Conservation (phyloP, 2,797 vertebrate genomes). For the Remorina albescens region DNA sequence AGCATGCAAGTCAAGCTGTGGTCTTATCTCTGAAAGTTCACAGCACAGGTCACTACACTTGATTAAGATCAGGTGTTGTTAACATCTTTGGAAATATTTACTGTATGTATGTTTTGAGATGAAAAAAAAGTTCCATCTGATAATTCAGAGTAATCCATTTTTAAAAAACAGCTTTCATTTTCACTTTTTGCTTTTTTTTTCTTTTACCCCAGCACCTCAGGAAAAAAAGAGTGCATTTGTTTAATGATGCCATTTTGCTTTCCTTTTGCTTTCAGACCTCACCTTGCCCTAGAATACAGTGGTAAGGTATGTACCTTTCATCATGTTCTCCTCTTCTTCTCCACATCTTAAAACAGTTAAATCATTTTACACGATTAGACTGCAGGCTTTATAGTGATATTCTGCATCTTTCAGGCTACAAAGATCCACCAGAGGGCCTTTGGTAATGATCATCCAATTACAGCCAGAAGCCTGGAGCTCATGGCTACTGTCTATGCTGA, state of each 20-base stretch:
- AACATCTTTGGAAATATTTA: slow-evolving; percentile 33
- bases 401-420: slow-evolving; percentile 79
- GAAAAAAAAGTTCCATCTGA: slow-evolving; percentile 23
- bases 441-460: slow-evolving; percentile 86
- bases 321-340: background rate
- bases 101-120: slow-evolving; percentile 33
- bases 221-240: slow-evolving; percentile 5
- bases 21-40: slow-evolving; percentile 58
- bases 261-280: slow-evolving; percentile 80
- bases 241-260: slow-evolving; percentile 25
- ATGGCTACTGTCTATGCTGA: slow-evolving; percentile 87
- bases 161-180: slow-evolving; percentile 17
- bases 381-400: background rate
- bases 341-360: slow-evolving; percentile 1
- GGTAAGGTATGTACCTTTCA: slow-evolving; percentile 81
- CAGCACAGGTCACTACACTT: slow-evolving; percentile 36
- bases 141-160: slow-evolving; percentile 19
- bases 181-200: no score
- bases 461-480: slow-evolving; percentile 86
- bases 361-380: background rate
- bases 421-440: slow-evolving; percentile 87
- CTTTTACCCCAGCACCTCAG: slow-evolving; percentile 4
- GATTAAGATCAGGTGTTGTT: slow-evolving; percentile 47
- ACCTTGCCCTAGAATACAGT: slow-evolving; percentile 88
- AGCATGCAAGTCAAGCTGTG: slow-evolving; percentile 50